A percentile compares a stretch with the other conserved stretches of the same genome.
These are phyloP conservation scores for Cliona cf. orientalis DNA, from an alignment of 37 sponge, comb jelly and placozoan genomes.

Conservation along the genomic window DNA sequence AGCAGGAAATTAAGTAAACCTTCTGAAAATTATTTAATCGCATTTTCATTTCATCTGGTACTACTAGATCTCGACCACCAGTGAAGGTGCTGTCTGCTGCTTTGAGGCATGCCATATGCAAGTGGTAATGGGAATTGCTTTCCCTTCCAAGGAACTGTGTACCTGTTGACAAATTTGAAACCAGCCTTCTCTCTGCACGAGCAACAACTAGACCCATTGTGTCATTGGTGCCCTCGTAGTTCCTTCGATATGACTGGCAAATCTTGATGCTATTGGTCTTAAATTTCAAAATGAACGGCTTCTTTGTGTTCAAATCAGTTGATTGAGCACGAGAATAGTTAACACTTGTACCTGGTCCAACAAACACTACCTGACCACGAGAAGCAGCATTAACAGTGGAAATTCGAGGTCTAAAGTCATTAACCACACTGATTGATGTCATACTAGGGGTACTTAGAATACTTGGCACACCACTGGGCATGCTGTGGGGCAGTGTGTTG, in stretches of 20 bases:
- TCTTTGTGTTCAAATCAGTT: background rate
- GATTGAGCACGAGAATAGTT: background rate
- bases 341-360: background rate
- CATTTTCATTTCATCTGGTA: conserved; percentile 18
- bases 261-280: conserved; percentile 31
- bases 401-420: background rate
- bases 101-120: conserved; percentile 13
- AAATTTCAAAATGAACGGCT: conserved; percentile 28
- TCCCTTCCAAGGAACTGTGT: conserved; percentile 45
- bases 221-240: conserved; percentile 29
- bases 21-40: background rate
- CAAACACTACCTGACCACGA: background rate
- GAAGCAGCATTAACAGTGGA: background rate
- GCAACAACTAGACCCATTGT: conserved; percentile 34
- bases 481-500: too few species aligned
- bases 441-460: too few species aligned
- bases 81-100: background rate
- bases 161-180: conserved; percentile 27
- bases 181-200: conserved; percentile 25
- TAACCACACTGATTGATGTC: too few species aligned
- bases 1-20: background rate
- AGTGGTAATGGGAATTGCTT: conserved; percentile 39
- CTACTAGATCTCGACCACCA: background rate
- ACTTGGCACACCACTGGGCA: too few species aligned
- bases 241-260: conserved; percentile 38